Conservation (phyloP, 2,797 vertebrate species). For the Gobionotothen gibberifrons region DNA sequence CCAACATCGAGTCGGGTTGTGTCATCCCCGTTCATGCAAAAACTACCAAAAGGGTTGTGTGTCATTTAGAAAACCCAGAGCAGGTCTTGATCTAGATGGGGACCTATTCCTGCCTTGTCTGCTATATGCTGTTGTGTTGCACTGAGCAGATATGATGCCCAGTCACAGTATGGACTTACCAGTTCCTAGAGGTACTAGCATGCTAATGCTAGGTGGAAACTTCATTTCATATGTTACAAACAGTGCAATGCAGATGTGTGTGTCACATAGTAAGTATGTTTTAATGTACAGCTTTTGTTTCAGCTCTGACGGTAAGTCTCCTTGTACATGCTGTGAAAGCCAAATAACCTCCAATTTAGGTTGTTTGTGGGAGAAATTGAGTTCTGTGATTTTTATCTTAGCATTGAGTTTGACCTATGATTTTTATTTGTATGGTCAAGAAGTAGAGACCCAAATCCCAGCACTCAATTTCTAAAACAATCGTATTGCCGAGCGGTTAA, state of each 20-base stretch:
- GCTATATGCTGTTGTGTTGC: slow-evolving; percentile 88
- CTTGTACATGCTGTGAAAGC: slow-evolving; percentile 24
- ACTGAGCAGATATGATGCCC: slow-evolving; percentile 86
- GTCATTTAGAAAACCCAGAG: slow-evolving; percentile 55
- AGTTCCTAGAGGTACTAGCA: slow-evolving; percentile 90
- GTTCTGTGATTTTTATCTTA: slow-evolving; percentile 11
- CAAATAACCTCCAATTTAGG: slow-evolving; percentile 20
- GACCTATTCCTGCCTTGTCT: slow-evolving; percentile 88
- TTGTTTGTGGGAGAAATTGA: slow-evolving; percentile 21
- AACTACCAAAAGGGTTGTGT: slow-evolving; percentile 79
- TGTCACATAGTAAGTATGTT: slow-evolving; percentile 81
- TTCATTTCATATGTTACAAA: slow-evolving; percentile 50
- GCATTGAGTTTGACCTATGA: slow-evolving; percentile 1
- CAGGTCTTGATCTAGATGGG: slow-evolving; percentile 80
- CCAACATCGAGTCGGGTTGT: slow-evolving; percentile 64
- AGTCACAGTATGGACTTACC: slow-evolving; percentile 91
- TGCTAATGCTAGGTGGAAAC: slow-evolving; percentile 76
- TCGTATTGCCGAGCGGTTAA: slow-evolving; percentile 3
- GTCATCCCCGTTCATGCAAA: slow-evolving; percentile 81
- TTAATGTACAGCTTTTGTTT: slow-evolving; percentile 69
- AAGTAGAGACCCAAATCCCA: slow-evolving; percentile 9
- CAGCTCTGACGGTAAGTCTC: slow-evolving; percentile 82
- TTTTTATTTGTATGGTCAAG: too few species aligned
- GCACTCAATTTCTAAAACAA: slow-evolving; percentile 2
- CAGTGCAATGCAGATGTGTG: slow-evolving; percentile 63